Conservation (phyloP, 1,140 invertebrate genomes). For the Trichonephila inaurata region DNA sequence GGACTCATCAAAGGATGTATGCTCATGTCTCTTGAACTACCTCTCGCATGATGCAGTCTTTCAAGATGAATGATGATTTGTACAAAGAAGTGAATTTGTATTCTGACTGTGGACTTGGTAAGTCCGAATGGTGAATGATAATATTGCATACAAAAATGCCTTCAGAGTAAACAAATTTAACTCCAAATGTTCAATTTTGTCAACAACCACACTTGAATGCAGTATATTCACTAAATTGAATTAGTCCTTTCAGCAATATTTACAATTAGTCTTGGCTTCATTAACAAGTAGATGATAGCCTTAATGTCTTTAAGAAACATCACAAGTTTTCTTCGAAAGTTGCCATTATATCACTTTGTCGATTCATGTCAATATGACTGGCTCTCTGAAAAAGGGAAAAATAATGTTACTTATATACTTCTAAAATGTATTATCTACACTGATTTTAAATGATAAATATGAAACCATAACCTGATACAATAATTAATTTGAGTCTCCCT, state of each 20-base stretch:
- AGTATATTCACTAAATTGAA: background rate
- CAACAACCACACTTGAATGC: background rate
- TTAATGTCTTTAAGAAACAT: constrained; percentile 64
- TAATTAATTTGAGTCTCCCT: too few species aligned
- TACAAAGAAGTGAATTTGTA: constrained; percentile 63
- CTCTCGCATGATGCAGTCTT: constrained; percentile 61
- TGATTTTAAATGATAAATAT: too few species aligned
- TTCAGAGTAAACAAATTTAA: constrained; percentile 32
- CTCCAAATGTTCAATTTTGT: background rate
- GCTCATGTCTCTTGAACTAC: constrained; percentile 56
- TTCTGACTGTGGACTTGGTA: constrained; percentile 32
- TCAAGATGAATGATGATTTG: constrained; percentile 55
- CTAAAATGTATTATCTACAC: too few species aligned
- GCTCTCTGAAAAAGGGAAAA: constrained; percentile 89
- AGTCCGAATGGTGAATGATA: constrained; percentile 60
- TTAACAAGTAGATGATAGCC: constrained; percentile 21
- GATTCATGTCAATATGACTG: constrained; percentile 98
- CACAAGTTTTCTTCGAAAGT: constrained; percentile 96
- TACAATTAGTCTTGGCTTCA: constrained; percentile 34
- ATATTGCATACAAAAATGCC: constrained; percentile 68
- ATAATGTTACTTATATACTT: background rate
- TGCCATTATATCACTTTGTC: constrained; percentile 98
- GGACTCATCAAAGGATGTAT: background rate
- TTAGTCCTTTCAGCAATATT: constrained; percentile 1
- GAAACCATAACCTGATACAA: too few species aligned